A percentile compares a stretch with the other conserved stretches of the same genome.
Evolutionary conservation across 2,113 vertebrate genomes (phyloP).

Genomic region (Macquaria australasica): DNA sequence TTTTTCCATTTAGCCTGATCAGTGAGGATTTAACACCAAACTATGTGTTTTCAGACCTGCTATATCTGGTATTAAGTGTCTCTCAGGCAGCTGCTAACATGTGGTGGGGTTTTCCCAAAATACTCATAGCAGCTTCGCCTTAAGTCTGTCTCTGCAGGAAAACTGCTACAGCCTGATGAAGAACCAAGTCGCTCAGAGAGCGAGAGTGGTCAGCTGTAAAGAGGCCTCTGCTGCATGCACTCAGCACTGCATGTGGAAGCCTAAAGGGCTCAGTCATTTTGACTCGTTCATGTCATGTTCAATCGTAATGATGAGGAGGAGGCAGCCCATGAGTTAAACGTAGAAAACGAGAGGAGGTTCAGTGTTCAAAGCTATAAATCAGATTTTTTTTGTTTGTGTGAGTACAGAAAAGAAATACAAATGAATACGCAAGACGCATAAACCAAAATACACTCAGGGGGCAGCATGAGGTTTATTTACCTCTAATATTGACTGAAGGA

Average conservation of each 20-base stretch:
- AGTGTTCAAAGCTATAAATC: neutral
- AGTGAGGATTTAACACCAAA: slow-evolving; percentile 34
- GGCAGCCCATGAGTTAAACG: neutral
- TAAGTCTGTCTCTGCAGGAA: slow-evolving; percentile 20
- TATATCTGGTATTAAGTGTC: slow-evolving; percentile 19
- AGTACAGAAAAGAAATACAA: neutral
- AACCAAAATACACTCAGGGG: neutral
- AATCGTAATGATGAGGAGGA: slow-evolving; percentile 24
- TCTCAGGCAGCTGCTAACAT: slow-evolving; percentile 12
- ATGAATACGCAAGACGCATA: slow-evolving; percentile 13
- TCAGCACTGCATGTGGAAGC: slow-evolving; percentile 2
- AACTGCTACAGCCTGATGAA: neutral
- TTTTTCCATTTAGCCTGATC: slow-evolving; percentile 31
- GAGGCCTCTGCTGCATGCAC: slow-evolving; percentile 28
- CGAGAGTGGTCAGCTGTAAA: slow-evolving; percentile 28
- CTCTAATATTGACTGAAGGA: slow-evolving; percentile 48
- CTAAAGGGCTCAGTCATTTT: slow-evolving; percentile 31
- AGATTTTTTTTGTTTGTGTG: neutral
- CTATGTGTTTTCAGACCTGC: slow-evolving; percentile 16
- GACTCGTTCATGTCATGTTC: slow-evolving; percentile 46
- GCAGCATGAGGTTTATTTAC: slow-evolving; percentile 35
- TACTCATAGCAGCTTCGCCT: slow-evolving; percentile 4
- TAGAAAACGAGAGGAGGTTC: neutral
- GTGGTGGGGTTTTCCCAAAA: slow-evolving; percentile 24
- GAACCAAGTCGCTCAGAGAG: slow-evolving; percentile 5